Conservation (phyloP, 2,113 vertebrate species). For the Hyla sarda region DNA sequence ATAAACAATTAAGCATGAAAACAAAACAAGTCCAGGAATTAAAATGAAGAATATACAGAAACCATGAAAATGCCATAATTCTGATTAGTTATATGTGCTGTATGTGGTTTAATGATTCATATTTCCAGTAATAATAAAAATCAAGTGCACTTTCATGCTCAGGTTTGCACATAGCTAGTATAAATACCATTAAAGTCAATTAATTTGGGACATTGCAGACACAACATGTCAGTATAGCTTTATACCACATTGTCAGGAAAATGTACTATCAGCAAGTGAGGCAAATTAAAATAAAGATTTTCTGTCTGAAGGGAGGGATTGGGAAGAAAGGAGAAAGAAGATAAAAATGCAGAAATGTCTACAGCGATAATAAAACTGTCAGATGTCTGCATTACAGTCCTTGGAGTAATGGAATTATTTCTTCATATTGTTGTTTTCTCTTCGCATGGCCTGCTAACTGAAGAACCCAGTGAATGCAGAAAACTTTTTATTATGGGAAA, state of each 20-base stretch:
- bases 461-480: neutral
- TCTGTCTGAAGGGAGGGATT: conserved; percentile 47
- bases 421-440: conserved; percentile 42
- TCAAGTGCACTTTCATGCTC: conserved; percentile 3
- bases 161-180: conserved; percentile 13
- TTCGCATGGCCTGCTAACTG: conserved; percentile 22
- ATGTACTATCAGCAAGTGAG: conserved; percentile 54
- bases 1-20: neutral
- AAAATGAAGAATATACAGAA: neutral
- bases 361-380: conserved; percentile 52
- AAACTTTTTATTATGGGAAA: neutral
- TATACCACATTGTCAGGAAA: conserved; percentile 53
- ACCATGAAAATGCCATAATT: neutral
- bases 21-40: neutral
- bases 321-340: conserved; percentile 42
- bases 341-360: conserved; percentile 52
- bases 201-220: conserved; percentile 37
- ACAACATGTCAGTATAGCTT: conserved; percentile 53
- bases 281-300: conserved; percentile 60
- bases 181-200: conserved; percentile 49
- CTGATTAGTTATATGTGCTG: neutral
- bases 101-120: neutral
- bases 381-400: conserved; percentile 30
- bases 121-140: conserved; percentile 33
- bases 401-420: conserved; percentile 38